Conservation (phyloP, 2,113 vertebrate species). For the Oryctolagus cuniculus region mOryCun1.1 NC_091432.1:55607501-55608000, state of each 20-base stretch:
- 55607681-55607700: neutral
- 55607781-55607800: neutral
- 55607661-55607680: neutral
- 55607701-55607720: neutral
- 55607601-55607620: constrained; percentile 8
- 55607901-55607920: neutral
- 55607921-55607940: constrained; percentile 7
- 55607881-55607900: neutral
- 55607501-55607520: neutral
- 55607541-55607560: neutral
- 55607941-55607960: constrained; percentile 1
- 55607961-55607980: constrained; percentile 14
- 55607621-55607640: neutral
- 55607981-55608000: constrained; percentile 18
- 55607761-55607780: neutral
- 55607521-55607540: constrained; percentile 37
- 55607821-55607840: constrained; percentile 9
- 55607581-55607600: neutral
- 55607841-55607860: neutral
- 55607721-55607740: constrained; percentile 57
- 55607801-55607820: constrained; percentile 51
- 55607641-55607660: neutral
- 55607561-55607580: neutral
- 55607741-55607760: neutral
- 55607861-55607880: neutral